Evolutionary conservation across 2,113 vertebrate genomes (phyloP).

Genomic region (Neopipo cinnamomea): DNA sequence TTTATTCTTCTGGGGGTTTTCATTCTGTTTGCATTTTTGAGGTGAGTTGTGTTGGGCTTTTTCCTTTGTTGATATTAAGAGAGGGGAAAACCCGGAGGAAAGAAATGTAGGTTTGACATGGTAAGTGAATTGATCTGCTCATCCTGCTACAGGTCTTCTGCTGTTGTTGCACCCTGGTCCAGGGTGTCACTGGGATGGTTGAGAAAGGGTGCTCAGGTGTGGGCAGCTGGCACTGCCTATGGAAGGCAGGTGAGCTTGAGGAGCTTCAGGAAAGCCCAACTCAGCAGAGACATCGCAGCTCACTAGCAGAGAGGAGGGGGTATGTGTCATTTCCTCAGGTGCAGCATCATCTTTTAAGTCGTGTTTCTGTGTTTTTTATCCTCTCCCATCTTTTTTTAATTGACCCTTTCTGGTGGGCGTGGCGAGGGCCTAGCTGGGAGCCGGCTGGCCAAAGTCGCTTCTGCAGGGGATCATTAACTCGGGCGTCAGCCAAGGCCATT

Average conservation of each 20-base stretch:
- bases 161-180: rapidly evolving
- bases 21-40: conserved; percentile 40
- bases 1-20: background rate
- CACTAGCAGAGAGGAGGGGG: background rate
- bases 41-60: background rate
- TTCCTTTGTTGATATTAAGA: background rate
- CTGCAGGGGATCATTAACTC: conserved; percentile 61
- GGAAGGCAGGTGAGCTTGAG: background rate
- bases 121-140: background rate
- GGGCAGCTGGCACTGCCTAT: background rate
- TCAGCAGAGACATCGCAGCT: background rate
- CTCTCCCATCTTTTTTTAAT: conserved; percentile 6
- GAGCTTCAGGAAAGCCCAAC: background rate
- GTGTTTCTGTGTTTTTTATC: conserved; percentile 15
- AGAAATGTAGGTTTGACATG: background rate
- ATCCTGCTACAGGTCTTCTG: background rate
- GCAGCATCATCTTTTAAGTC: conserved; percentile 20
- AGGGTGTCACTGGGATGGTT: background rate
- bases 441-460: conserved; percentile 25
- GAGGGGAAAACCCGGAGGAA: background rate
- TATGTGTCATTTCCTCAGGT: conserved; percentile 31
- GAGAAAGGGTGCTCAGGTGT: background rate
- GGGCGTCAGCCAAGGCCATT: conserved; percentile 49
- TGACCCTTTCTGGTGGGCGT: background rate
- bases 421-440: background rate